A percentile compares a stretch with the other conserved stretches of the same genome.
phyloP scores from a whole-genome alignment of 1,140 invertebrate genomes.

The Samia ricini region DNA sequence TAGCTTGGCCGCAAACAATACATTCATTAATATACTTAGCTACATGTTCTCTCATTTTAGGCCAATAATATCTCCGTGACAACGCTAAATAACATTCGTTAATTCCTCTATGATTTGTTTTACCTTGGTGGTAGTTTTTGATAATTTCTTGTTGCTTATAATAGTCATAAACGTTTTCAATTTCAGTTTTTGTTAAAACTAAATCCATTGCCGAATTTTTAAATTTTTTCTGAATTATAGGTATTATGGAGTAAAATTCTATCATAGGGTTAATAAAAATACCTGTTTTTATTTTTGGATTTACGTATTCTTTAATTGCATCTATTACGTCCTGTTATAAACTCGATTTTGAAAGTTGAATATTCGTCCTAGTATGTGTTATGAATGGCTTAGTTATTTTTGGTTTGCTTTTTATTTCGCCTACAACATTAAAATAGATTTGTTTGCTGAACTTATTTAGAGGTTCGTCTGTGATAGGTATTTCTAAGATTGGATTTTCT shows the following conservation, averaged over 20 bases:
- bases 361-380: constrained; percentile 1
- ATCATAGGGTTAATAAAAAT: background rate
- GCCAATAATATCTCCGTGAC: constrained; percentile 18
- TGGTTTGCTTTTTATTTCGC: constrained; percentile 4
- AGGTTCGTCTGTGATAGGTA: constrained; percentile 1
- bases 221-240: constrained; percentile 18
- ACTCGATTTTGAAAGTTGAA: constrained; percentile 2
- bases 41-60: constrained; percentile 22
- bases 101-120: constrained; percentile 26
- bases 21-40: constrained; percentile 18
- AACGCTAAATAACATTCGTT: constrained; percentile 18
- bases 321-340: background rate
- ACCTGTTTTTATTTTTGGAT: background rate
- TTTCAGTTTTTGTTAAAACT: constrained; percentile 14
- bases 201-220: constrained; percentile 23
- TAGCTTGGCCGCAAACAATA: constrained; percentile 16
- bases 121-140: constrained; percentile 25
- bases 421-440: background rate
- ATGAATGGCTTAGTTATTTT: constrained; percentile 5
- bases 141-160: constrained; percentile 20
- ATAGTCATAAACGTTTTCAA: constrained; percentile 21
- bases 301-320: constrained; percentile 8
- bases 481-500: background rate
- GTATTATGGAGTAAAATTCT: constrained; percentile 15
- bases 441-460: background rate